Evolutionary conservation across 2,113 vertebrate species (phyloP).

Genomic region (Oreochromis tanganicae): DNA sequence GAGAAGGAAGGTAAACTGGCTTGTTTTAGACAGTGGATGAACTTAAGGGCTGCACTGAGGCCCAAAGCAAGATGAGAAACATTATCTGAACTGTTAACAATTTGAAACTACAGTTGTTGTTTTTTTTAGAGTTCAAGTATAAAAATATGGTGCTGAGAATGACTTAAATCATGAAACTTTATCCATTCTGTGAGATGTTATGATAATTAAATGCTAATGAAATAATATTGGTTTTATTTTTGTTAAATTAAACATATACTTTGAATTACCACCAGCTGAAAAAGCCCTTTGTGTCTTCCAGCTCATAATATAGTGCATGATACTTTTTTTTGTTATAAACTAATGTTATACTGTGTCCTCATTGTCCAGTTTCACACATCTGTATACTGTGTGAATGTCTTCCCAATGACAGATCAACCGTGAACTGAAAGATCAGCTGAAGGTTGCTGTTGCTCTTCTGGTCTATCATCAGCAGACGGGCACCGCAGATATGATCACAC

Average conservation of each 20-base stretch:
- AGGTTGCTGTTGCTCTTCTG: slow-evolving; percentile 23
- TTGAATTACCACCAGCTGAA: neutral
- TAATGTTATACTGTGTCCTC: neutral
- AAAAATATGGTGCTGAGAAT: neutral
- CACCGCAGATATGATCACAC: slow-evolving; percentile 43
- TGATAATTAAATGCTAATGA: neutral
- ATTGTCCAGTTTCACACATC: neutral
- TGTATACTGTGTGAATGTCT: neutral
- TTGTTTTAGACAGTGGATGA: neutral
- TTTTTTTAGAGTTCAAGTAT: neutral
- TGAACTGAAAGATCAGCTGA: slow-evolving; percentile 53
- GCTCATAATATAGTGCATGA: neutral
- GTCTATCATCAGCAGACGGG: slow-evolving; percentile 61
- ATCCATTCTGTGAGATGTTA: neutral
- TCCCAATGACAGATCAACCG: slow-evolving; percentile 52
- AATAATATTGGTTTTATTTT: neutral
- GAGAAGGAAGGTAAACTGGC: neutral
- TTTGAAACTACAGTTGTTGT: neutral
- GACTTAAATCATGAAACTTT: neutral
- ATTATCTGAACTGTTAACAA: neutral
- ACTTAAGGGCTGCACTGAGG: neutral
- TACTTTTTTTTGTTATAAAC: neutral
- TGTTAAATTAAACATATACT: neutral
- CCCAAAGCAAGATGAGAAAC: neutral
- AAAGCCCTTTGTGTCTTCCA: neutral